Evolutionary conservation across 2,888 invertebrate species (phyloP).

Genomic region (Agonopterix heracliana): DNA sequence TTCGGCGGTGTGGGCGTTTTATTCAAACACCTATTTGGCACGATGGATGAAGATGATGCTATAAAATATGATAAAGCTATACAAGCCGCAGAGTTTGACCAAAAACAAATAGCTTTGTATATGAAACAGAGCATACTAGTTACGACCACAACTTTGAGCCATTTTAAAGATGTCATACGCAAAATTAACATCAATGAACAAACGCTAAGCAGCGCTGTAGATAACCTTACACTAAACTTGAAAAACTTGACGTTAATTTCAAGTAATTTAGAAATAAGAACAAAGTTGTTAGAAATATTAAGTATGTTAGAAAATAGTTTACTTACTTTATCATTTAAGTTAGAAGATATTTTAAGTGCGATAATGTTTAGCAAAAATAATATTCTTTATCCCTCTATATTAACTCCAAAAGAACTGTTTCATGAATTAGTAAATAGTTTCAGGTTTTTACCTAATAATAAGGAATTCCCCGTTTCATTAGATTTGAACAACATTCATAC

Average conservation of each 20-base stretch:
- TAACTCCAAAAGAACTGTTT: constrained; percentile 10
- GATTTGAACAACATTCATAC: constrained; percentile 8
- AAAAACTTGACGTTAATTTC: background rate
- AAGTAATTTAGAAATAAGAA: constrained; percentile 2
- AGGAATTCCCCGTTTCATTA: constrained; percentile 9
- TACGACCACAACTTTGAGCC: background rate
- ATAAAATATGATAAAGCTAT: constrained; percentile 1
- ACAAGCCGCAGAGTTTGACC: background rate
- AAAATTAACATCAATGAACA: background rate
- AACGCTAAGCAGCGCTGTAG: no score
- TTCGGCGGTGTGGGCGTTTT: constrained; percentile 17
- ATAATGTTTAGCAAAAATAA: constrained; percentile 6
- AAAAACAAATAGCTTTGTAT: background rate
- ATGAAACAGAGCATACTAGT: constrained; percentile 1
- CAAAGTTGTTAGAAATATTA: constrained; percentile 2
- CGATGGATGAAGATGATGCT: constrained; percentile 2
- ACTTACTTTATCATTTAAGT: constrained; percentile 11
- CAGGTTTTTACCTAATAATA: constrained; percentile 4
- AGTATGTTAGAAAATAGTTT: constrained; percentile 9
- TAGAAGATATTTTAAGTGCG: constrained; percentile 6
- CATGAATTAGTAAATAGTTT: constrained; percentile 8
- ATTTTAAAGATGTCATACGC: background rate
- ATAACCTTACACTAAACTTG: background rate
- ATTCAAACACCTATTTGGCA: constrained; percentile 11
- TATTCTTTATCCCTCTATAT: constrained; percentile 9